A percentile compares a stretch with the other conserved stretches of the same genome.
Conservation (phyloP, 2,797 vertebrate species). For the Acropternis orthonyx region DNA sequence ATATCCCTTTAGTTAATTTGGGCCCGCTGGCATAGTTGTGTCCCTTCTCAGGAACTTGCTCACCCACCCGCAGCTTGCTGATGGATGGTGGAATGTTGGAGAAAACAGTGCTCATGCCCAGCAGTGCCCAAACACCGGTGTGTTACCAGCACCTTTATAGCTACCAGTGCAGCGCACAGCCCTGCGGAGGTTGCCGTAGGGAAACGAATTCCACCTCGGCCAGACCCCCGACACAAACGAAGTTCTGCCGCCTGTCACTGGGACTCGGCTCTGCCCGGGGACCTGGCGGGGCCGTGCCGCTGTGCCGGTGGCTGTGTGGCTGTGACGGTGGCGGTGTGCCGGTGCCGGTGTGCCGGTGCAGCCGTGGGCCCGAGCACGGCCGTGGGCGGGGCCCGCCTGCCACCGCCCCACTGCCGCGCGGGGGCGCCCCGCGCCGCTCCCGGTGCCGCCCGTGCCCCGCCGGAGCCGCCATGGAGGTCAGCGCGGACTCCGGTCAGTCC, state of each 20-base stretch:
- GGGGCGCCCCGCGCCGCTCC: neutral
- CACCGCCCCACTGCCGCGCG: neutral
- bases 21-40: neutral
- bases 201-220: neutral
- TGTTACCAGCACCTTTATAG: neutral
- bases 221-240: neutral
- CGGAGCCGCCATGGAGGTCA: conserved; percentile 44
- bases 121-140: neutral
- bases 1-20: neutral
- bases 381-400: too few species aligned
- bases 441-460: too few species aligned
- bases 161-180: too few species aligned
- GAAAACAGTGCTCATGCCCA: neutral
- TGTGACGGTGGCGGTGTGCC: too few species aligned
- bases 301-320: too few species aligned
- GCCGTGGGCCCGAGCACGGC: fast-evolving
- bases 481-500: conserved; percentile 71
- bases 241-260: neutral
- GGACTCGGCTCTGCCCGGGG: neutral
- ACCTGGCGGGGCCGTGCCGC: too few species aligned
- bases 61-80: too few species aligned
- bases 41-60: neutral
- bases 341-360: too few species aligned
- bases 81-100: neutral
- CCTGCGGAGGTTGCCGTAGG: neutral